Conservation (phyloP, 2,888 invertebrate species). For the Malthinus flaveolus region DNA sequence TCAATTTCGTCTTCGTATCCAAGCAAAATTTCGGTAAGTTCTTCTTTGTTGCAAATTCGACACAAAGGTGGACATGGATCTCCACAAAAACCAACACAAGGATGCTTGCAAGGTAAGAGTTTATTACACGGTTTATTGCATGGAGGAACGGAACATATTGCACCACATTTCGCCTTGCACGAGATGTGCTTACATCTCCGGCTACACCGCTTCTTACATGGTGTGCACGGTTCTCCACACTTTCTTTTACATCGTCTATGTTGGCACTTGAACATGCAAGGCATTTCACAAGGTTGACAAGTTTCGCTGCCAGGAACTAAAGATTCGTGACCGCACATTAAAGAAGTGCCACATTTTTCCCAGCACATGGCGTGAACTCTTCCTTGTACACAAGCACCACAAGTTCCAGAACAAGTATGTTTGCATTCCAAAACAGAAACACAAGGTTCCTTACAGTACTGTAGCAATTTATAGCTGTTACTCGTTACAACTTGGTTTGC, state of each 20-base stretch:
- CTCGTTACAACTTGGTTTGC: conserved; percentile 3
- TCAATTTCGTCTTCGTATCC: conserved; percentile 57
- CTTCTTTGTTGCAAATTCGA: conserved; percentile 59
- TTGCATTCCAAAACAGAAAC: conserved; percentile 52
- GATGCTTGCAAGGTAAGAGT: conserved; percentile 60
- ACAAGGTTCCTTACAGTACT: conserved; percentile 57
- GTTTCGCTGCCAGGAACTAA: conserved; percentile 59
- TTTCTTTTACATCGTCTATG: conserved; percentile 58
- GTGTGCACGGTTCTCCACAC: conserved; percentile 54
- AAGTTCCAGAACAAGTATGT: conserved; percentile 60
- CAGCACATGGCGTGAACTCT: conserved; percentile 63
- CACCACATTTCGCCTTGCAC: conserved; percentile 57
- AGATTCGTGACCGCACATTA: conserved; percentile 69
- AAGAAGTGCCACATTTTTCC: conserved; percentile 58
- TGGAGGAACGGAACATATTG: conserved; percentile 55
- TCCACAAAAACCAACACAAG: conserved; percentile 73
- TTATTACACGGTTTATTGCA: conserved; percentile 55
- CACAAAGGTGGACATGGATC: conserved; percentile 69
- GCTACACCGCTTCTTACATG: conserved; percentile 46
- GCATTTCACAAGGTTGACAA: conserved; percentile 61
- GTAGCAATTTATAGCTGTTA: conserved; percentile 40
- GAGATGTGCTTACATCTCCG: conserved; percentile 56
- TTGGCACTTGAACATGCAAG: conserved; percentile 57
- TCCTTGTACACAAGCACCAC: conserved; percentile 62
- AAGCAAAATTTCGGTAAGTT: conserved; percentile 54